phyloP scores from a whole-genome alignment of 2,797 vertebrate species.

The Coranthus polyacanthus region DNA sequence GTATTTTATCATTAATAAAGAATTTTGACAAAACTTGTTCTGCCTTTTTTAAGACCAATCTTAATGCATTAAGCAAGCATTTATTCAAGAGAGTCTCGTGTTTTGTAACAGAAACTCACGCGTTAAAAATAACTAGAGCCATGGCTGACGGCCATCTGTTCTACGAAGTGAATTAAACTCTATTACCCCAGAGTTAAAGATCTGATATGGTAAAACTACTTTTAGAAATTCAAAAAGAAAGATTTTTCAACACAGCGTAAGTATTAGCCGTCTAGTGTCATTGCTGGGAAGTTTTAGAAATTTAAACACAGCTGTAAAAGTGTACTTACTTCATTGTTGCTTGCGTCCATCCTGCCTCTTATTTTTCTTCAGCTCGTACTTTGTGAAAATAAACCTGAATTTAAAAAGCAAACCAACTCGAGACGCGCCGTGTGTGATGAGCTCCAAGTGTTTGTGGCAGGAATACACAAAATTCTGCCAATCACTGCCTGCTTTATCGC shows the following conservation, averaged over 20 bases:
- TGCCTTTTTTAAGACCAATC: neutral
- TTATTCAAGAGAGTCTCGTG: conserved; percentile 12
- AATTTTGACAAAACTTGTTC: neutral
- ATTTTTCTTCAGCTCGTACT: conserved; percentile 9
- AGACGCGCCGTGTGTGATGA: conserved; percentile 19
- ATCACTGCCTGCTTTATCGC: conserved; percentile 70
- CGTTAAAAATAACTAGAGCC: conserved; percentile 69
- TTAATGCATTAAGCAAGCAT: conserved; percentile 12
- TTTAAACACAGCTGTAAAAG: conserved; percentile 4
- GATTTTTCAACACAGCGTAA: neutral
- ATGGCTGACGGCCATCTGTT: conserved; percentile 33
- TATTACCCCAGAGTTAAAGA: conserved; percentile 13
- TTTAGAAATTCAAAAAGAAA: conserved; percentile 1
- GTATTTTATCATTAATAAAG: neutral
- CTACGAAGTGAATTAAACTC: conserved; percentile 10
- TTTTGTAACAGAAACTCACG: conserved; percentile 51
- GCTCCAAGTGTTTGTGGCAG: conserved; percentile 19
- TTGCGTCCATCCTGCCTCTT: conserved; percentile 56
- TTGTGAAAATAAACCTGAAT: neutral
- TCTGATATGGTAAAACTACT: conserved; percentile 3
- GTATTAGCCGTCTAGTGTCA: neutral
- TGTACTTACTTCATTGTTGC: conserved; percentile 63
- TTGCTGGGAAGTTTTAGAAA: neutral
- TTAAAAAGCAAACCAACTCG: conserved; percentile 12
- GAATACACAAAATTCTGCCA: conserved; percentile 46